Base-by-base conservation (phyloP, 1,140 invertebrate species). In the Lucilia cuprina region DNA sequence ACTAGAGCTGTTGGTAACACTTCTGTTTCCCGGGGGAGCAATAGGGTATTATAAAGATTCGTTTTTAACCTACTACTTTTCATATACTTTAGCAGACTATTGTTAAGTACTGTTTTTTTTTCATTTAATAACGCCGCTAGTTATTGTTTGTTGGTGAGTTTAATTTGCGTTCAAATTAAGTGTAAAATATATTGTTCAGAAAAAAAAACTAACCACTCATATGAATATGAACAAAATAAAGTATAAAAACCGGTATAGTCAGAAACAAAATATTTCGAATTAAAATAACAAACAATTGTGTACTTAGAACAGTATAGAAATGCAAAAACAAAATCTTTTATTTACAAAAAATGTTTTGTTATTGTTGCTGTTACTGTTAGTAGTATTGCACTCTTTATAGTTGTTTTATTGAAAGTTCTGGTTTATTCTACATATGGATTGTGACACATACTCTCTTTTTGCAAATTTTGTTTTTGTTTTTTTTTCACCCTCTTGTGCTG, bases 141-240 rank as follows among this genome's bases (percentile, higher is more conserved):
- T 21, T 25, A 12, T 70, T 70, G 65, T 70, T 19, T 41, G 7
- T 41, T 70, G 65, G 21, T 70, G 65, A 9, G 21, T 25, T n/a
- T n/a, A 70, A 70, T 70, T 70, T 70, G 65, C 19, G 65, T 70
- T 70, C 19, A 70, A 70, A 70, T 70, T 70, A 70, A 70, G 65
- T 70, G 19, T 70, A 19, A 21, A 70, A 19, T 60, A 21, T 10
- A 21, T 70, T 70, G 25, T 19, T 19, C 25, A 70, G 14, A 65
- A 8, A 10, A 21, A 19, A 21, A 70, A 70, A 70, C 19, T 21
- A 70, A 70, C 19, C 14, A 70, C 9, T 70, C 19, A 10, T 70
- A 70, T 10, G 12, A 12, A 10, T 0, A 21, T 21, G 9, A 70
- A 1, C 25, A 0, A 70, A 70, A 21, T 21, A 70, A 70, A 17